Evolutionary conservation across 2,888 invertebrate genomes (phyloP).

Genomic region (Clostera curtula): DNA sequence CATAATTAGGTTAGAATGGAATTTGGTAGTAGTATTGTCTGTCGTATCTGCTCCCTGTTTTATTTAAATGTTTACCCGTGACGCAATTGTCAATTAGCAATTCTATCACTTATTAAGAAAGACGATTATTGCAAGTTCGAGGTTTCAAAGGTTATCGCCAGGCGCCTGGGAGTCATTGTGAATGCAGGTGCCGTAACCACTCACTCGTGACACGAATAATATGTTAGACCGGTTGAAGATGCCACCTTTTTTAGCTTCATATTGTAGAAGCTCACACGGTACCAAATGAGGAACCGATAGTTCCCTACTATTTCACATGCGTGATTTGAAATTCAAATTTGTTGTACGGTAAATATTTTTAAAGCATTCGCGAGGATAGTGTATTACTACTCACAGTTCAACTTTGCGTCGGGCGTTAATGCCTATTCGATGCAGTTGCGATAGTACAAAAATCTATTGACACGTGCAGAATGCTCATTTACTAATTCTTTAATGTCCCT

Average conservation of each 20-base stretch:
- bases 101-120: slow-evolving; percentile 13
- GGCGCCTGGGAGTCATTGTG: slow-evolving; percentile 41
- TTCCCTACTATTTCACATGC: slow-evolving; percentile 32
- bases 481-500: too few species aligned
- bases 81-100: slow-evolving; percentile 16
- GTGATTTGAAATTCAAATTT: slow-evolving; percentile 45
- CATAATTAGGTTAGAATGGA: slow-evolving; percentile 4
- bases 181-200: slow-evolving; percentile 58
- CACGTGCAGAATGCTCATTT: too few species aligned
- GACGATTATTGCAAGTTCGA: slow-evolving; percentile 32
- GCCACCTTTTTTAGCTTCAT: slow-evolving; percentile 40
- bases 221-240: slow-evolving; percentile 52
- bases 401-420: too few species aligned
- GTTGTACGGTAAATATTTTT: slow-evolving; percentile 23
- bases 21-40: background rate
- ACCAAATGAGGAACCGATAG: slow-evolving; percentile 32
- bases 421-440: too few species aligned
- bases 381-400: slow-evolving; percentile 16
- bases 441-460: too few species aligned
- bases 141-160: slow-evolving; percentile 42
- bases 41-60: background rate
- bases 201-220: slow-evolving; percentile 60
- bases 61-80: slow-evolving; percentile 11
- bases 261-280: slow-evolving; percentile 31
- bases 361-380: slow-evolving; percentile 16